Evolutionary conservation across 2,797 vertebrate species (phyloP), one percentile per base, ranked within the genome.

Genomic region (Alectoris magna): DNA sequence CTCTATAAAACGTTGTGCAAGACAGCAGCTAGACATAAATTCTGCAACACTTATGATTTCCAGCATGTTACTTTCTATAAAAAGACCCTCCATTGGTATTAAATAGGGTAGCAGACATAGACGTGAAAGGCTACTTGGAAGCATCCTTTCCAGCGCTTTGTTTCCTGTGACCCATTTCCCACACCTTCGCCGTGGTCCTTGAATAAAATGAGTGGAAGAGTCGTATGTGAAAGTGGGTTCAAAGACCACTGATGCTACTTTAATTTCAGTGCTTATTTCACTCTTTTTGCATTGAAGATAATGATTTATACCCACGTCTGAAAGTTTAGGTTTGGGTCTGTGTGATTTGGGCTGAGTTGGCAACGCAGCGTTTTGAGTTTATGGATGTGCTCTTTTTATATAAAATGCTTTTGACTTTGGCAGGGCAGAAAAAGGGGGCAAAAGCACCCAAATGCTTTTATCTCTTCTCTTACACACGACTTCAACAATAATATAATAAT

Each of bases 401-500:
- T 3, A 90, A 90, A 95, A 84, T 62, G 79, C 3, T 73, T 86
- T 58, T 81, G 56, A 53, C 14, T 56, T 56, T 91, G 58, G 62
- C 36, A 89, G 36, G 10, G 43, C 77, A 84, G 64, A 81, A 55
- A 93, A 84, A 73, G 64, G 59, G 39, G 48, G 38, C 21, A 73
- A 84, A 91, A 73, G 29, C 26, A 64, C 38, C 64, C 63, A 74
- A 38, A 63, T 87, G 77, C 72, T 94, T 91, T 93, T 95, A 67
- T 85, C 44, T 89, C 29, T 92, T 84, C 86, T 89, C 63, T 88
- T 95, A 67, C 74, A 77, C 7, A 8, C 31, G 31, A 95, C 46
- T 95, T 74, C 31, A 91, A 76, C 68, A 83, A 66, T 89, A 93
- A 90, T 87, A 90, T 38, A 86, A 93, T 92, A 74, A 91, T 91